Percentiles rank a stretch among this genome's conserved stretches.
Conservation (phyloP, 2,888 invertebrate species). For the Deilephila elpenor region DNA sequence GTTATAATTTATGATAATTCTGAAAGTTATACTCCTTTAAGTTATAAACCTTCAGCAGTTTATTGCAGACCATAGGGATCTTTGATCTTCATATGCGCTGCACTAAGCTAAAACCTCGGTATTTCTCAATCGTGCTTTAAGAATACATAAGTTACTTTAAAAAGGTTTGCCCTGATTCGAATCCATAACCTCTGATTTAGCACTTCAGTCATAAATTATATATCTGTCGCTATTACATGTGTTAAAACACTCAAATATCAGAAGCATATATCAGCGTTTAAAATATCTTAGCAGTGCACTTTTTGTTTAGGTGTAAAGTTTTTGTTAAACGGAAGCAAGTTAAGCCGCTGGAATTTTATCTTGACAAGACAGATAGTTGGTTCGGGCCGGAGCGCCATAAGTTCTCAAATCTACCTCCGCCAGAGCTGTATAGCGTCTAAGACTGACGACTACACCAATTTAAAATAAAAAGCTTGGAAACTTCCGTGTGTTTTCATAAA, state of each 20-base stretch:
- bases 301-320: constrained; percentile 1
- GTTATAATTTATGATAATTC: too few relatives aligned
- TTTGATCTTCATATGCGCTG: too few relatives aligned
- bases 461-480: constrained; percentile 35
- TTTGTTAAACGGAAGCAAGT: neutral
- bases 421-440: constrained; percentile 6
- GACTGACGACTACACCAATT: constrained; percentile 34
- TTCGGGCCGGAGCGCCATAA: constrained; percentile 2
- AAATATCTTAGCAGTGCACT: neutral
- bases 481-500: neutral
- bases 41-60: too few relatives aligned
- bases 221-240: neutral
- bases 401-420: constrained; percentile 3
- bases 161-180: too few relatives aligned
- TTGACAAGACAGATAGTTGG: constrained; percentile 6
- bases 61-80: too few relatives aligned
- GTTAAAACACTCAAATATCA: neutral
- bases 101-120: too few relatives aligned
- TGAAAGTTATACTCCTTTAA: too few relatives aligned
- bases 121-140: too few relatives aligned
- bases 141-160: too few relatives aligned
- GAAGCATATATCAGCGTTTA: neutral
- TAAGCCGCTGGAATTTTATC: constrained; percentile 3
- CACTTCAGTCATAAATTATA: too few relatives aligned
- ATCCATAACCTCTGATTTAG: too few relatives aligned